Conservation (phyloP, 2,113 vertebrate species). For the Limnothrissa miodon region DNA sequence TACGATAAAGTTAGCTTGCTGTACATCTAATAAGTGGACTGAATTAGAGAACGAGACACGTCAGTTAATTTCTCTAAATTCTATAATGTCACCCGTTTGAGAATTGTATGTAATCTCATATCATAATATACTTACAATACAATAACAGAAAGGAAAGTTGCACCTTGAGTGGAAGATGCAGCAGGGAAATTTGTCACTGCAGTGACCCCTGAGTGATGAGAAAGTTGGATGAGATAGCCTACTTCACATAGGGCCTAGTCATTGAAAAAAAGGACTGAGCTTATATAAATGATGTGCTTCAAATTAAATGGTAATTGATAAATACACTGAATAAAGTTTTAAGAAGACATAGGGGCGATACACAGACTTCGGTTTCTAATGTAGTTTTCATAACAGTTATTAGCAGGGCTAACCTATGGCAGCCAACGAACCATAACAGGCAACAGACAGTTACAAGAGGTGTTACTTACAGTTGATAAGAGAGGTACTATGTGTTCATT, state of each 20-base stretch:
- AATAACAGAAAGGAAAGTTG: too few relatives aligned
- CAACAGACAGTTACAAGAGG: not conserved
- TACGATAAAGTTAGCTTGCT: not conserved
- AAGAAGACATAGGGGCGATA: not conserved
- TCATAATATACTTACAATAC: too few relatives aligned
- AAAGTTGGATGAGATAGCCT: slow-evolving; percentile 10
- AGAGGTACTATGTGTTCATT: slow-evolving; percentile 65
- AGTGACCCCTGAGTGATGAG: not conserved
- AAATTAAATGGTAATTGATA: not conserved
- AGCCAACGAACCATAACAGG: slow-evolving; percentile 42
- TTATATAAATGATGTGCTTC: not conserved
- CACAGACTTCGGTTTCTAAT: not conserved
- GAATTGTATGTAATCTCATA: too few relatives aligned
- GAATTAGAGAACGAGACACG: not conserved
- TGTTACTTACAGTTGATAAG: slow-evolving; percentile 59
- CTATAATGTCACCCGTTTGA: not conserved
- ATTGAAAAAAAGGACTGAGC: too few relatives aligned
- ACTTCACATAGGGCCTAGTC: not conserved
- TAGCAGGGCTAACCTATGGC: not conserved
- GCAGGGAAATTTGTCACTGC: not conserved
- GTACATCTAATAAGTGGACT: not conserved
- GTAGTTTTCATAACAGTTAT: not conserved
- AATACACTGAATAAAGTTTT: not conserved
- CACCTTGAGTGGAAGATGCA: not conserved
- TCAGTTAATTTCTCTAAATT: not conserved